Base-by-base conservation (phyloP, 2,888 invertebrate species). In the Hemithea aestivaria region DNA sequence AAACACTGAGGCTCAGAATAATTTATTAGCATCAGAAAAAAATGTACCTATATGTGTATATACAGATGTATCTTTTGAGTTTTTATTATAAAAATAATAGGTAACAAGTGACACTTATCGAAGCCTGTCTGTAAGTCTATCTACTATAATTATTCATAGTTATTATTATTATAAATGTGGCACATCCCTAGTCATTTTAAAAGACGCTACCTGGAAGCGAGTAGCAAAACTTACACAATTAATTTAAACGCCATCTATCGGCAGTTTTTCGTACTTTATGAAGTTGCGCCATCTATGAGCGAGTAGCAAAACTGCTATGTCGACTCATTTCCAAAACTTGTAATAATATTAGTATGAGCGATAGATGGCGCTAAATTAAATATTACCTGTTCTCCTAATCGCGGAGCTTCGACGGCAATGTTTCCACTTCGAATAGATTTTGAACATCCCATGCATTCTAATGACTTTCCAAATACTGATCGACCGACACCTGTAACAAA, bases 331-430 rank as follows among this genome's bases (percentile, higher is more conserved):
- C n/a, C n/a, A n/a, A n/a, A n/a, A n/a, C n/a, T n/a, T n/a, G n/a
- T n/a, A n/a, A n/a, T n/a, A n/a, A n/a, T n/a, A 6, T 8, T n/a
- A 33, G 12, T 30, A 38, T 27, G 2, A 23, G n/a, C 9, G 7
- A 33, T 42, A 66, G 64, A 58, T 62, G 59, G 53, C 57, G 53
- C 23, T 56, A 25, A 7, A 27, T 1, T 6, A 7, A 21, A 25
- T 10, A 10, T 71, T 62, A 89, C 85, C 56, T 89, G 90, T 63
- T 92, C 91, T 22, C 92, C 93, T 65, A 96, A 90, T 73, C 96
- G 93, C 5, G 94, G 93, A 2, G 96, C 96, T 57, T 93, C 92
- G 42, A 98, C 94, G 32, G 93, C 94, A 66, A 97, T 90, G 55
- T 94, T 94, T 33, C 95, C 95, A 51, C 90, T 90, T 53, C 91